Evolutionary conservation across 2,888 invertebrate genomes (phyloP), one percentile per base, ranked within the genome.

Genomic region (Mesodorylaimus sp.): DNA sequence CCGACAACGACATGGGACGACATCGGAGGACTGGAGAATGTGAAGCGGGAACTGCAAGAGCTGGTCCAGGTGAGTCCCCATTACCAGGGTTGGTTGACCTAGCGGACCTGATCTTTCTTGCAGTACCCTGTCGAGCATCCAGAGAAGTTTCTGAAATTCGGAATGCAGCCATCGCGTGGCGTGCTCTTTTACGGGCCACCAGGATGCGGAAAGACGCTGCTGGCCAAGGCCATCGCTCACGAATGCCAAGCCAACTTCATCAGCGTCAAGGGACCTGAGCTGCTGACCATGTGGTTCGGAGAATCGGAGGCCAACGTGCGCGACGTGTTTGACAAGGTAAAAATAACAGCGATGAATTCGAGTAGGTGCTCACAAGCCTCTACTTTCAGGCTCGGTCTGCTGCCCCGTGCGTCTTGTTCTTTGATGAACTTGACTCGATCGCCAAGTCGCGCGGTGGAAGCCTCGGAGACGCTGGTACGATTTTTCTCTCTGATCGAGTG

Each of bases 161-260:
- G 97, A 61, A 97, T 99, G 97, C 95, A 95, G 69, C 97, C 97
- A 16, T 91, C 91, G 2, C 80, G 95, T 59, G 97, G 97, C 48
- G 93, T 95, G 26, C 75, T 95, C 49, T 99, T 97, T 74, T 97
- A 99, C 66, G 97, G 97, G 1, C 95, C 95, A 50, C 95, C 95
- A 19, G 95, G 91, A 58, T 87, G 86, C 64, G 65, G 64, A n/a
- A 91, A 91, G 72, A 93, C 93, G 26, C 59, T 74, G 50, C 59
- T 73, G 53, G 74, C 74, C 41, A 73, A 73, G 57, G 97, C 97
- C 1, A 99, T 97, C 64, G 97, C 97, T 52, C 97, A 97, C 69
- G 97, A 97, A 71, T 99, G 97, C 66, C 97, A 97, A 71, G 97
- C 97, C 26, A 97, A 97, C 71, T 97, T 97, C 72, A 99, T 97